phyloP scores from a whole-genome alignment of 2,888 invertebrate species.

The Lamellibrachia satsuma region DNA sequence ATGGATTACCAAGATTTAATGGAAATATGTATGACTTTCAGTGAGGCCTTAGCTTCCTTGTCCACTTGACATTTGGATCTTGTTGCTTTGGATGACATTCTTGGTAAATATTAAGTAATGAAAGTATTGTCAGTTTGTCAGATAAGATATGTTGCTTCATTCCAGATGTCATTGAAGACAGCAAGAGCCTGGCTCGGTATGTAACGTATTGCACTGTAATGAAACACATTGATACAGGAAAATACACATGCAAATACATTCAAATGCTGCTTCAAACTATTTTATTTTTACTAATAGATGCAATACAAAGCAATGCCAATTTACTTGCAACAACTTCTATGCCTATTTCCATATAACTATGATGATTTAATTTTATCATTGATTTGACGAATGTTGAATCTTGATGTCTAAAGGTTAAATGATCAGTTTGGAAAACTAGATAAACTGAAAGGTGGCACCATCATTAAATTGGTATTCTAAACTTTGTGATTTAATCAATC shows the following conservation, averaged over 20 bases:
- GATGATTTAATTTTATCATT: neutral
- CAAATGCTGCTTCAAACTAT: neutral
- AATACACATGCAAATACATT: neutral
- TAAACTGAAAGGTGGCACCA: neutral
- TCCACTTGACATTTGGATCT: too few species aligned
- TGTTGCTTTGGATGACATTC: too few species aligned
- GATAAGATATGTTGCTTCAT: neutral
- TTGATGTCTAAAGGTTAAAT: neutral
- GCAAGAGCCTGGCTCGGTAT: slow-evolving; percentile 58
- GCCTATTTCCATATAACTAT: neutral
- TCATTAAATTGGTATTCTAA: too few species aligned
- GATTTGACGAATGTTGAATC: neutral
- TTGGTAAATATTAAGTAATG: too few species aligned
- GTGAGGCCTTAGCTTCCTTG: too few species aligned
- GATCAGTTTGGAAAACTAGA: neutral
- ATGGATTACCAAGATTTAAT: too few species aligned
- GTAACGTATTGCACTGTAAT: slow-evolving; percentile 19
- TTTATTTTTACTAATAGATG: neutral
- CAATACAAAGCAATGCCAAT: neutral
- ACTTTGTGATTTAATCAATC: neutral
- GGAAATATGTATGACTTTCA: too few species aligned
- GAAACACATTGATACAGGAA: neutral
- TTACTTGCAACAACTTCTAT: neutral
- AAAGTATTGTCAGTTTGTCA: too few species aligned
- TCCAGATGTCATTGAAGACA: slow-evolving; percentile 59